Conservation (phyloP, 2,797 vertebrate species). For the Lerista edwardsae region DNA sequence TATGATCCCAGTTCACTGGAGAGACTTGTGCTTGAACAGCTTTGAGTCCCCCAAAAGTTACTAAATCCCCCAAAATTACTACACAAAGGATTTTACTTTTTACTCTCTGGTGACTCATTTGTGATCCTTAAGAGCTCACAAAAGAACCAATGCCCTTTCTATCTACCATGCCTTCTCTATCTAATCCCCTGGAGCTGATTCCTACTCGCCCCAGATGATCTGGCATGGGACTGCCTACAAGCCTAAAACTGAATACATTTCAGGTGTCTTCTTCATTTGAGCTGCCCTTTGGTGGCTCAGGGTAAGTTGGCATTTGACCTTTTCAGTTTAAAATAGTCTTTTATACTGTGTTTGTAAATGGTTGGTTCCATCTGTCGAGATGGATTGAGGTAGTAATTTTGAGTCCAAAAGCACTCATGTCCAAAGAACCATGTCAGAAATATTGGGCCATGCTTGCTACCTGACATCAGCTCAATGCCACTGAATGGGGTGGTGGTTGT, state of each 20-base stretch:
- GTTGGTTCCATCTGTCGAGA: not conserved
- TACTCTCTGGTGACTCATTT: not conserved
- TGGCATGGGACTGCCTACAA: not conserved
- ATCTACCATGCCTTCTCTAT: not conserved
- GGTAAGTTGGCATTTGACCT: not conserved
- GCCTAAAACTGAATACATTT: not conserved
- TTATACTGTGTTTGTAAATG: not conserved
- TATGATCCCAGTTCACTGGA: not conserved
- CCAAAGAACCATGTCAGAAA: not conserved
- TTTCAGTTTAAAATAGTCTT: not conserved
- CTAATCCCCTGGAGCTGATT: not conserved
- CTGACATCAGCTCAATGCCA: not conserved
- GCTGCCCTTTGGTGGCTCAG: not conserved
- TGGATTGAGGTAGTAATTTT: not conserved
- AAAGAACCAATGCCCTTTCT: not conserved
- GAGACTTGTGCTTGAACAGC: not conserved
- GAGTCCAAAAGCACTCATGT: not conserved
- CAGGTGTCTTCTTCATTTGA: not conserved
- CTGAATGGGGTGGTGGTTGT: not conserved
- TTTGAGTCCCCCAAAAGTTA: too few species aligned
- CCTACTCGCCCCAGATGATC: not conserved
- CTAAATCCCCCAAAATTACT: not conserved
- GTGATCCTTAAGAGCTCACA: too few species aligned
- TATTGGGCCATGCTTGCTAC: not conserved
- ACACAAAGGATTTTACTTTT: not conserved